Evolutionary conservation across 2,888 invertebrate species (phyloP), one percentile per base, ranked within the genome.

Genomic region (Morpho helenor): DNA sequence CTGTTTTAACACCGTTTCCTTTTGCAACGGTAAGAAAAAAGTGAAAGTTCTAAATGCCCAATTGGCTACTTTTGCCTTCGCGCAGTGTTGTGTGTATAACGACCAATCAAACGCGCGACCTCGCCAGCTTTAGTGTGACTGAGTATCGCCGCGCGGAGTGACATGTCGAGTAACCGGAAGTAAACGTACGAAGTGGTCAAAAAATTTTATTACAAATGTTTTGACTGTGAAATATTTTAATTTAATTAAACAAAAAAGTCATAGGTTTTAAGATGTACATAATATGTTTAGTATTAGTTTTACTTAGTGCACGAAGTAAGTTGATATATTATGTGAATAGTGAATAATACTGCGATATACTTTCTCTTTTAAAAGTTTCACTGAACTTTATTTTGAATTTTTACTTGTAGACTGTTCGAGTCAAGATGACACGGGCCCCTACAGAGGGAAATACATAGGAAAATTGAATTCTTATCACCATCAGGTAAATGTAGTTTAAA

Each of bases 401-500:
- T 46, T 58, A 60, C 55, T 85, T 85, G 39, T 77, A 89, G 89
- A 78, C 57, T 80, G 82, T 62, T 73, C 66, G 50, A 79, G 87
- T n/a, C 88, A 92, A 68, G 94, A 95, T 55, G 94, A 94, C 48
- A 93, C 93, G 45, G 95, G 94, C 0, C 94, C 94, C 6, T 96
- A 96, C 76, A 92, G 91, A 61, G 97, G 97, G 52, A 96, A 95
- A 82, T 93, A 93, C 69, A 87, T 98, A 58, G 97, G 97, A 7
- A 96, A 95, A 83, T 85, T 98, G 49, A 97, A 97, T 83, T 95
- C 97, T 0, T 97, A 97, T 77, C 97, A 97, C 81, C 97, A 98
- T 79, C 97, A 93, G 86, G 92, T 92, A 72, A 65, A 59, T 52
- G 55, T 40, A 41, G 16, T 31, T 10, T 48, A 39, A 7, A 10